Conservation (phyloP, 1,140 invertebrate species). For the Apis dorsata region DNA sequence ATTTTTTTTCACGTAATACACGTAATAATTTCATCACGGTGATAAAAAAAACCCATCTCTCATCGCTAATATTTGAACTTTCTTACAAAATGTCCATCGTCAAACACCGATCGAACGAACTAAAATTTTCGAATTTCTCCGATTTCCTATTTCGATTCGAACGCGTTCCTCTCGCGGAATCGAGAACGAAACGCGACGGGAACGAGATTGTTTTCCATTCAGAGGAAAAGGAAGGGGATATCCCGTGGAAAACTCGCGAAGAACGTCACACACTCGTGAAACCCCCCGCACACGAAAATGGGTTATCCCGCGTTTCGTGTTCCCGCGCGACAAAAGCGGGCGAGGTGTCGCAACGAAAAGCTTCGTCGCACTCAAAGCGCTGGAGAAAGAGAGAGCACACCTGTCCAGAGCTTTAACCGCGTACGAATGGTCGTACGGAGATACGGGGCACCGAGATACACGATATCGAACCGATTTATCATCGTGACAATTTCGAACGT, state of each 20-base stretch:
- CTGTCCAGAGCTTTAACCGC: constrained; percentile 39
- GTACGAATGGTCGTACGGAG: constrained; percentile 40
- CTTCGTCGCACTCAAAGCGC: constrained; percentile 27
- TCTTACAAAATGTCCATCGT: no score
- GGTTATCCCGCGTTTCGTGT: constrained; percentile 14
- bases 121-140: no score
- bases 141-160: no score
- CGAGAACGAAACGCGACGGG: background rate
- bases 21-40: no score
- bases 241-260: background rate
- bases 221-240: no score
- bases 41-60: no score
- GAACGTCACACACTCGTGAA: no score
- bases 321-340: constrained; percentile 48
- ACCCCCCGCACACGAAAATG: background rate
- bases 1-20: no score
- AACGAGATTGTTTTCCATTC: background rate
- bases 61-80: no score
- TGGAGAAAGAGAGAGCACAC: background rate
- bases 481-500: constrained; percentile 64
- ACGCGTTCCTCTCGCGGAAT: background rate
- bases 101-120: no score
- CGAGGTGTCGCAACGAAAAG: constrained; percentile 1
- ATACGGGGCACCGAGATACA: constrained; percentile 51
- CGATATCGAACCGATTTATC: constrained; percentile 64